These are phyloP conservation scores for Acomys russatus DNA, from an alignment of 2,797 vertebrate species.

Conservation along the genomic window DNA sequence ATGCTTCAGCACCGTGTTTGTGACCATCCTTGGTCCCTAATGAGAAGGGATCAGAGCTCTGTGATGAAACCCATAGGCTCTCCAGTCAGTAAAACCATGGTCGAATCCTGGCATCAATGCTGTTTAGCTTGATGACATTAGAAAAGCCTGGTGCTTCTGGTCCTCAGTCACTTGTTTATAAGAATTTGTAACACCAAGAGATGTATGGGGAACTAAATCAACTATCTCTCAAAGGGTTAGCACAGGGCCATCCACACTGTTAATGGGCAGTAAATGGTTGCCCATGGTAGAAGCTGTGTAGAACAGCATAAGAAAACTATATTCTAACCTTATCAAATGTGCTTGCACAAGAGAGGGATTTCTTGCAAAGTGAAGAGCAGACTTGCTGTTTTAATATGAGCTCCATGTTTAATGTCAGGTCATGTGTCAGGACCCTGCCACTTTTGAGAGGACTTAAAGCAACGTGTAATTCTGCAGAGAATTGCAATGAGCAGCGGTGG, in stretches of 20 bases:
- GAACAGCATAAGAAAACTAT: neutral
- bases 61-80: neutral
- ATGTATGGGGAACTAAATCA: neutral
- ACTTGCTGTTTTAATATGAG: neutral
- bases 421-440: neutral
- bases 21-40: neutral
- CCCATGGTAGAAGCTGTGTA: neutral
- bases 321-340: neutral
- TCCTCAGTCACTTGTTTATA: neutral
- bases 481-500: neutral
- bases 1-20: neutral
- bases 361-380: neutral
- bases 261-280: neutral
- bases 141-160: neutral
- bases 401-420: neutral
- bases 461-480: slow-evolving; percentile 1
- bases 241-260: neutral
- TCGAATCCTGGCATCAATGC: neutral
- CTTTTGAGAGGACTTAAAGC: slow-evolving; percentile 48
- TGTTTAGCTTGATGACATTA: neutral
- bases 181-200: neutral
- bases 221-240: neutral
- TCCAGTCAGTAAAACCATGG: neutral
- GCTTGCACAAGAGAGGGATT: neutral
- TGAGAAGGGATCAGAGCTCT: neutral